These are phyloP conservation scores for Thalassophryne amazonica DNA, from an alignment of 2,797 vertebrate species.

Conservation along the genomic window DNA sequence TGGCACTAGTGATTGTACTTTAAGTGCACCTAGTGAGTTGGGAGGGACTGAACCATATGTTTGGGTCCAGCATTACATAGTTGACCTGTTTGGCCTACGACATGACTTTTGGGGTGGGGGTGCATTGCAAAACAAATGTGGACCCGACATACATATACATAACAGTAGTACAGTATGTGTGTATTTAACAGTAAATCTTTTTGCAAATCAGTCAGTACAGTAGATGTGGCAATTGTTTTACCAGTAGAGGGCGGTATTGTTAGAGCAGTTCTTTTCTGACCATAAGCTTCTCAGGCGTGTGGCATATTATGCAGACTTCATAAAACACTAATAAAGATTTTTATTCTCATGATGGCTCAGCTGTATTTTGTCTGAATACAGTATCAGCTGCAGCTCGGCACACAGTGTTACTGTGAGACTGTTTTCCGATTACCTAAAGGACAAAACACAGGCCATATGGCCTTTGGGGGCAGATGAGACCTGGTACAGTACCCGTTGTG, in stretches of 20 bases:
- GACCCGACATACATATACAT: conserved; percentile 83
- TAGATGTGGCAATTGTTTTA: conserved; percentile 91
- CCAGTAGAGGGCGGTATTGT: conserved; percentile 91
- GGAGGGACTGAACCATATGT: conserved; percentile 70
- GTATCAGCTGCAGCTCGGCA: no score
- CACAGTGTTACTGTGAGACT: no score
- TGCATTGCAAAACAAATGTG: conserved; percentile 84
- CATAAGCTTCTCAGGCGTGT: conserved; percentile 95
- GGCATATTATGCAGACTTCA: conserved; percentile 95
- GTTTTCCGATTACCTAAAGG: no score
- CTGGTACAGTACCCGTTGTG: no score
- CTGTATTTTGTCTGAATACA: conserved; percentile 4
- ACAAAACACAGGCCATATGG: no score
- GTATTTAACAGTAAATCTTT: conserved; percentile 83
- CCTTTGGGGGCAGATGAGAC: no score
- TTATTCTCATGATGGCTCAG: conserved; percentile 88
- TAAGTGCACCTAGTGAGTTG: conserved; percentile 80
- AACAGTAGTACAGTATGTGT: conserved; percentile 82
- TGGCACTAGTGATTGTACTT: conserved; percentile 84
- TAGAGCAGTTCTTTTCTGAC: conserved; percentile 89
- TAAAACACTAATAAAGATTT: conserved; percentile 99
- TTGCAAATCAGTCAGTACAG: conserved; percentile 90
- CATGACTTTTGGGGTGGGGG: conserved; percentile 80
- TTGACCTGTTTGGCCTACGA: conserved; percentile 75
- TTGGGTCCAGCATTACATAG: conserved; percentile 75